phyloP scores from a whole-genome alignment of 92 coral and sea anemone species.

The Umimayanthus chanpuru region DNA sequence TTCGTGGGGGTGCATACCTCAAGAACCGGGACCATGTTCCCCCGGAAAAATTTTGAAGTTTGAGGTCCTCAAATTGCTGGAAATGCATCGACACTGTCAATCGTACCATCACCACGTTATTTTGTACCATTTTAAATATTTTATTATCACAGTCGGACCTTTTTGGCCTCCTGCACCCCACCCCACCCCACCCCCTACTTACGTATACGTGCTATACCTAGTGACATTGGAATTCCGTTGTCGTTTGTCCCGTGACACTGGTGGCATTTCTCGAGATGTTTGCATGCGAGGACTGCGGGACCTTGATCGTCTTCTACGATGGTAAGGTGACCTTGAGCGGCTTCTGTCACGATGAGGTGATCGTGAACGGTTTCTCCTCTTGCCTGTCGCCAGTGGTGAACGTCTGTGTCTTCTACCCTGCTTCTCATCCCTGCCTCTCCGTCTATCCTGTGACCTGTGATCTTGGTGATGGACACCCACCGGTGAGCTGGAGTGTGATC shows the following conservation, averaged over 20 bases:
- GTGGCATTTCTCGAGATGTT: constrained; percentile 1
- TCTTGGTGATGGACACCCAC: not conserved
- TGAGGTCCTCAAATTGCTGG: no score
- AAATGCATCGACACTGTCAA: no score
- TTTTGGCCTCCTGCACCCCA: no score
- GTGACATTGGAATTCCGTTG: constrained; percentile 69
- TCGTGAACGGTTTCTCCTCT: constrained; percentile 23
- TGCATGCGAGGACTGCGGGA: constrained; percentile 56
- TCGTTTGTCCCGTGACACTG: constrained; percentile 12
- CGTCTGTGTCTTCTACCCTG: constrained; percentile 27
- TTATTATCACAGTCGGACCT: no score
- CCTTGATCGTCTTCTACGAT: constrained; percentile 47
- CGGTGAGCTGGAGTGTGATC: constrained; percentile 25
- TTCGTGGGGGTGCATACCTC: no score
- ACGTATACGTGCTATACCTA: constrained; percentile 49
- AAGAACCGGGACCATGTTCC: no score
- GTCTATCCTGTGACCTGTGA: constrained; percentile 26
- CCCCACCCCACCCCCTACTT: no score
- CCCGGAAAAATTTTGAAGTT: no score
- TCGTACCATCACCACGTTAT: no score
- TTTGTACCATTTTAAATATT: no score
- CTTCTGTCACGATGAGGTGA: not conserved
- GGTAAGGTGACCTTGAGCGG: constrained; percentile 24
- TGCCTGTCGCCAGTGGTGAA: not conserved
- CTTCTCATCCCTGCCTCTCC: constrained; percentile 1